Evolutionary conservation across 1,140 invertebrate species (phyloP).

Genomic region (Coboldia fuscipes): DNA sequence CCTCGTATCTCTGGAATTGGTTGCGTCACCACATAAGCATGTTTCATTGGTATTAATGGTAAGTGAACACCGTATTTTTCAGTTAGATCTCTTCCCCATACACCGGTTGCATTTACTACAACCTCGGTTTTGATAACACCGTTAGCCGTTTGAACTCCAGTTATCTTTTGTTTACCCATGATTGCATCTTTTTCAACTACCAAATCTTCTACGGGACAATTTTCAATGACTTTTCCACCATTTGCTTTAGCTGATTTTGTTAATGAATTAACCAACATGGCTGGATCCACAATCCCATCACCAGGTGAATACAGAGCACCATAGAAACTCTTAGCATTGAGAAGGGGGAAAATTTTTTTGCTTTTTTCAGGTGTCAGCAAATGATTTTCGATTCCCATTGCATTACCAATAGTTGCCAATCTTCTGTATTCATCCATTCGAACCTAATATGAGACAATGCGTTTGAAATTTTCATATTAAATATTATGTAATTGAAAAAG

Average conservation of each 20-base stretch:
- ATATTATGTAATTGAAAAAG: background rate
- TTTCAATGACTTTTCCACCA: conserved; percentile 52
- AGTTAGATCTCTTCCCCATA: conserved; percentile 55
- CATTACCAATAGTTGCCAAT: conserved; percentile 53
- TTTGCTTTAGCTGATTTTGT: conserved; percentile 40
- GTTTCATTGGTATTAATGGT: conserved; percentile 64
- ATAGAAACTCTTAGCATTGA: conserved; percentile 47
- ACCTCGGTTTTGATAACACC: conserved; percentile 36
- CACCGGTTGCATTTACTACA: conserved; percentile 51
- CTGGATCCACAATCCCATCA: conserved; percentile 65
- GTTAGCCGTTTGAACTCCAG: conserved; percentile 44
- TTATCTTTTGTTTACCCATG: conserved; percentile 36
- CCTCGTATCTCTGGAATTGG: conserved; percentile 45
- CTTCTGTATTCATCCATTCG: conserved; percentile 65
- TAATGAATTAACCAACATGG: conserved; percentile 53
- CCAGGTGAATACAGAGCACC: conserved; percentile 58
- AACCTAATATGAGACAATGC: conserved; percentile 26
- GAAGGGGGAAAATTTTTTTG: conserved; percentile 51
- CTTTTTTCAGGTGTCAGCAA: conserved; percentile 49
- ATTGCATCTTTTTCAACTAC: conserved; percentile 29
- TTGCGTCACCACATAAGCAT: conserved; percentile 70
- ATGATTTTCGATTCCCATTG: conserved; percentile 51
- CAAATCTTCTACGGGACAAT: conserved; percentile 45
- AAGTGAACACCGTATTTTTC: conserved; percentile 45
- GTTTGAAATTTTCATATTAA: background rate